Conservation (phyloP, 2,113 vertebrate species). For the Myotis brandtii region DNA sequence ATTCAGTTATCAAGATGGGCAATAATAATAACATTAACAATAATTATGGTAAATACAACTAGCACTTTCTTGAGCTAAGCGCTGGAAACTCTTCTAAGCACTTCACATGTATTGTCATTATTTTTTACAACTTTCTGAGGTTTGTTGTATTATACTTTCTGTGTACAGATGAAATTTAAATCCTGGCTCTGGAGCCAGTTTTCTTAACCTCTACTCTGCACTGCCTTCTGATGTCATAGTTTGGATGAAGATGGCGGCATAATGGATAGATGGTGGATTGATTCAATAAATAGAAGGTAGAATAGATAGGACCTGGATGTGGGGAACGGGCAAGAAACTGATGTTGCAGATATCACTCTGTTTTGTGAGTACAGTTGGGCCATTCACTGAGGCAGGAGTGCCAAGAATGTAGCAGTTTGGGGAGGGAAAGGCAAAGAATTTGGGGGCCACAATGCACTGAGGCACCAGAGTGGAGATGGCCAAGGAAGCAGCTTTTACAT, state of each 20-base stretch:
- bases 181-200: neutral
- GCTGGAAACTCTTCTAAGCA: neutral
- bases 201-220: neutral
- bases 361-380: neutral
- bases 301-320: neutral
- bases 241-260: neutral
- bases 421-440: neutral
- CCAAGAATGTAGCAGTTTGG: neutral
- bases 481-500: neutral
- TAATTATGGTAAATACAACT: neutral
- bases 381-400: neutral
- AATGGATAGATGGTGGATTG: neutral
- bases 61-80: neutral
- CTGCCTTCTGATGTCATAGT: neutral
- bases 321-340: neutral
- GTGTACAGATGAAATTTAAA: neutral
- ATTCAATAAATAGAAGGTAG: neutral
- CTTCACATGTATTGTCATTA: neutral
- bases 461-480: neutral
- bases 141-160: neutral
- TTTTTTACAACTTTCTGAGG: neutral
- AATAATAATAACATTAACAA: neutral
- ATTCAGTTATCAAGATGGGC: neutral
- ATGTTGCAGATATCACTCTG: neutral
- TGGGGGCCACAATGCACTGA: neutral